Evolutionary conservation across 2,113 vertebrate genomes (phyloP).

Genomic region (Periophthalmus modestus): DNA sequence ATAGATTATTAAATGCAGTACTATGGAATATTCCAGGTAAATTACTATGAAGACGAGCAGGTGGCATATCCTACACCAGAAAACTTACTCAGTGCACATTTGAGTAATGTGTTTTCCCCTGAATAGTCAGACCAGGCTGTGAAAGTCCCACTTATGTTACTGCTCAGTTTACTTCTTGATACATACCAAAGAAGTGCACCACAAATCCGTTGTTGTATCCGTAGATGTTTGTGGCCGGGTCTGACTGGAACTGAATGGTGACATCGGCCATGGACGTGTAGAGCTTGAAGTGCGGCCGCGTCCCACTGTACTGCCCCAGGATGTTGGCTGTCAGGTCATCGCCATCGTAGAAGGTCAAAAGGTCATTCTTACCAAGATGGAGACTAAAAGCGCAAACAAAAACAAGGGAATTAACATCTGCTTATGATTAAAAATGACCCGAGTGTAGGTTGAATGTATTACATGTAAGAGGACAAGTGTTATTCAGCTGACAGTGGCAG

Average conservation of each 20-base stretch:
- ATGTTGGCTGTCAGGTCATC: slow-evolving; percentile 95
- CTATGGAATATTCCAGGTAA: too few species aligned
- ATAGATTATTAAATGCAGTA: too few species aligned
- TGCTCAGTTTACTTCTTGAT: neutral
- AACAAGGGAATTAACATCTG: neutral
- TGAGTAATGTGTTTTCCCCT: too few species aligned
- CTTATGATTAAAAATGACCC: neutral
- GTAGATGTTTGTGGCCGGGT: slow-evolving; percentile 85
- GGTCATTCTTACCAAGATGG: slow-evolving; percentile 85
- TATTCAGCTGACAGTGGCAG: slow-evolving; percentile 35
- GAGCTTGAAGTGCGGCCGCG: slow-evolving; percentile 86
- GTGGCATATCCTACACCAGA: too few species aligned
- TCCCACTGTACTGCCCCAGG: slow-evolving; percentile 91
- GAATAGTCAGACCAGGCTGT: too few species aligned
- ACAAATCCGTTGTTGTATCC: slow-evolving; percentile 94
- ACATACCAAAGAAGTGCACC: slow-evolving; percentile 93
- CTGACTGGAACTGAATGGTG: slow-evolving; percentile 96
- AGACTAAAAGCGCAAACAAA: slow-evolving; percentile 75
- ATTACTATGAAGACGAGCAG: too few species aligned
- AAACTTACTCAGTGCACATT: too few species aligned
- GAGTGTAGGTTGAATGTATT: neutral
- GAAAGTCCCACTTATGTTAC: neutral
- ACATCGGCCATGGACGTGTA: slow-evolving; percentile 92
- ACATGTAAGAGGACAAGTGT: neutral
- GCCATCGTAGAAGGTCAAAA: slow-evolving; percentile 94